Conservation (phyloP, 2,797 vertebrate species). For the Meriones psammophilus region DNA sequence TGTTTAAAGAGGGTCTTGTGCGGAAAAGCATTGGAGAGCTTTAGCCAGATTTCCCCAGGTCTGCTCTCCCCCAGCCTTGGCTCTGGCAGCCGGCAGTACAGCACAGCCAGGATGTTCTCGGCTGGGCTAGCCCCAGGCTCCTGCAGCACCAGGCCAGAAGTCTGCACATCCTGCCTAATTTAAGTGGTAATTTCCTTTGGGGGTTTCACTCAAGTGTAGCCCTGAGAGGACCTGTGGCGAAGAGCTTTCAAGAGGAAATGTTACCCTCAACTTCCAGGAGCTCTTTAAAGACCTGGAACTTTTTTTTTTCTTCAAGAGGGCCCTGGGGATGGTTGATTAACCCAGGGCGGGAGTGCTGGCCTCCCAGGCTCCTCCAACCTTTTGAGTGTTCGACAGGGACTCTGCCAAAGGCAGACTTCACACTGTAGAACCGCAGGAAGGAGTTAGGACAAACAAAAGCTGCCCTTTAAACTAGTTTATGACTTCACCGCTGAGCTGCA, state of each 20-base stretch:
- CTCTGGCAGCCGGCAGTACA: no score
- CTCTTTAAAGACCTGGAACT: constrained; percentile 51
- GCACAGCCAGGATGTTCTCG: no score
- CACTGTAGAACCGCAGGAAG: not conserved
- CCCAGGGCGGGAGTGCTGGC: not conserved
- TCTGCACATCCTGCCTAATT: constrained; percentile 72
- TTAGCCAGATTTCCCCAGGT: not conserved
- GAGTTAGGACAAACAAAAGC: not conserved
- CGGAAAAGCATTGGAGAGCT: not conserved
- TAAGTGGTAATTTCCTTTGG: constrained; percentile 83
- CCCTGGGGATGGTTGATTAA: constrained; percentile 32
- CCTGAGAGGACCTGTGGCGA: constrained; percentile 54
- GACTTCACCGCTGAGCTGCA: not conserved
- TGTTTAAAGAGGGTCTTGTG: not conserved
- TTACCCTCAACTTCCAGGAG: constrained; percentile 62
- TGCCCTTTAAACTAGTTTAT: not conserved
- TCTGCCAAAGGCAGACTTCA: not conserved
- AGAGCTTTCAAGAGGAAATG: constrained; percentile 72
- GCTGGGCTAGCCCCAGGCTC: not conserved
- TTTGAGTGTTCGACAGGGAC: not conserved
- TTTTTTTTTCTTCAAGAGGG: constrained; percentile 52
- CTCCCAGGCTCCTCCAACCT: not conserved
- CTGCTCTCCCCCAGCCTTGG: accelerated
- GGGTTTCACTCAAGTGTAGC: constrained; percentile 81
- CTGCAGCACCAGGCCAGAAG: constrained; percentile 32